These are phyloP conservation scores for Drosophila aff. DNA, from an alignment of 1,140 invertebrate species.

Conservation along the genomic window DNA sequence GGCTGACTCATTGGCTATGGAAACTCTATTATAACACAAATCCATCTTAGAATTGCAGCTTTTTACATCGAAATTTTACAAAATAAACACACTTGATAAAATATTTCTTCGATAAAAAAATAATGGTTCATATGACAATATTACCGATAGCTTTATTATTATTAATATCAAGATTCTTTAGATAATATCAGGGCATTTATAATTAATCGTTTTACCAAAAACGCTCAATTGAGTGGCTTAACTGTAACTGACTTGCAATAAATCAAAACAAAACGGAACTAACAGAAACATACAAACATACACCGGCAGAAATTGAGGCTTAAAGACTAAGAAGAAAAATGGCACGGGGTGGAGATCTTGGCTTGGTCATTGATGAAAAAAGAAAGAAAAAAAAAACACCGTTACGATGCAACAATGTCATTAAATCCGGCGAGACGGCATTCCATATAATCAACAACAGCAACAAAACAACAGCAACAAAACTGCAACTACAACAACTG, in stretches of 20 bases:
- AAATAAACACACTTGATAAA: too few species aligned
- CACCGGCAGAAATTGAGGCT: slow-evolving; percentile 28
- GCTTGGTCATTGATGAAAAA: slow-evolving; percentile 71
- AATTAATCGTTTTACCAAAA: background rate
- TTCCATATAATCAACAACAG: slow-evolving; percentile 76
- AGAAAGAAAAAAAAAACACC: slow-evolving; percentile 48
- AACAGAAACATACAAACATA: slow-evolving; percentile 12
- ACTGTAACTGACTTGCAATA: slow-evolving; percentile 22
- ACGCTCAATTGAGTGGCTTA: background rate
- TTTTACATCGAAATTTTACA: too few species aligned
- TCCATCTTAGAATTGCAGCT: too few species aligned
- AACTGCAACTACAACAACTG: slow-evolving; percentile 22
- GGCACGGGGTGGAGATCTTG: slow-evolving; percentile 21
- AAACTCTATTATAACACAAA: background rate
- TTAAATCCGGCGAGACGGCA: slow-evolving; percentile 81
- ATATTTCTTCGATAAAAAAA: too few species aligned
- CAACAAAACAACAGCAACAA: slow-evolving; percentile 29
- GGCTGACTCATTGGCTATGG: slow-evolving; percentile 10
- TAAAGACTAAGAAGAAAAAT: slow-evolving; percentile 1
- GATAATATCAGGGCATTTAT: background rate
- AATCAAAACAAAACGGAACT: slow-evolving; percentile 62
- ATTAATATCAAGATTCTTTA: too few species aligned
- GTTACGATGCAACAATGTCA: slow-evolving; percentile 75
- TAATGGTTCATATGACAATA: too few species aligned
- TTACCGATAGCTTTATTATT: too few species aligned